Conservation (phyloP, 2,113 vertebrate species). For the Scomber scombrus region DNA sequence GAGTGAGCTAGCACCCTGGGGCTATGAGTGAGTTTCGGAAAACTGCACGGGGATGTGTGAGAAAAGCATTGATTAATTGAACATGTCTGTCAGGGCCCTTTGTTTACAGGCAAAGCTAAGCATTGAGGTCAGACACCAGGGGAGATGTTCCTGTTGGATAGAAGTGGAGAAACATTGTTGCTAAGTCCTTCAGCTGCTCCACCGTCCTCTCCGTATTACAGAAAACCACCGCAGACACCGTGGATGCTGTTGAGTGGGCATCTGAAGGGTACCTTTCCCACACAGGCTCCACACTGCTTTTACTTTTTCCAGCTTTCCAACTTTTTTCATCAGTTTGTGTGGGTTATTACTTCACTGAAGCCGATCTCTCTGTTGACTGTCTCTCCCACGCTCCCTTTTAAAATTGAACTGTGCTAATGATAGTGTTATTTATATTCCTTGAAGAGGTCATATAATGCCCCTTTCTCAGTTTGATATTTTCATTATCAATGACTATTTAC, state of each 20-base stretch:
- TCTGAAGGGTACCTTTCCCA: slow-evolving; percentile 47
- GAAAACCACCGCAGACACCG: slow-evolving; percentile 28
- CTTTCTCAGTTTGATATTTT: too few relatives aligned
- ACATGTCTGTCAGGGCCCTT: slow-evolving; percentile 35
- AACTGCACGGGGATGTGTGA: slow-evolving; percentile 27
- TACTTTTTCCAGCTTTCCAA: slow-evolving; percentile 4
- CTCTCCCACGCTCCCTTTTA: slow-evolving; percentile 39
- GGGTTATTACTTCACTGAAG: slow-evolving; percentile 39
- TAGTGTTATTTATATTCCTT: slow-evolving; percentile 59
- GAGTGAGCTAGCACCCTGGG: background rate
- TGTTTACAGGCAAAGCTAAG: slow-evolving; percentile 68
- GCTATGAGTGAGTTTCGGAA: slow-evolving; percentile 8
- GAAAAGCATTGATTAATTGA: slow-evolving; percentile 66
- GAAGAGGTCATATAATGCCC: slow-evolving; percentile 3
- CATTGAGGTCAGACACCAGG: slow-evolving; percentile 58
- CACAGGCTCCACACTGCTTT: slow-evolving; percentile 28
- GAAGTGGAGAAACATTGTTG: slow-evolving; percentile 40
- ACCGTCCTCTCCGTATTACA: slow-evolving; percentile 24
- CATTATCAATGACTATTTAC: too few relatives aligned
- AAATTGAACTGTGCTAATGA: slow-evolving; percentile 44
- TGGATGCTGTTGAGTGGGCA: slow-evolving; percentile 39
- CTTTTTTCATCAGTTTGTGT: slow-evolving; percentile 52
- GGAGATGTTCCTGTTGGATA: slow-evolving; percentile 38
- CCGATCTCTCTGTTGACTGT: slow-evolving; percentile 21
- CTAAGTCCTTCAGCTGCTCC: slow-evolving; percentile 46